These are phyloP conservation scores for Argentina silus DNA, from an alignment of 2,797 vertebrate species.

Conservation along the genomic window DNA sequence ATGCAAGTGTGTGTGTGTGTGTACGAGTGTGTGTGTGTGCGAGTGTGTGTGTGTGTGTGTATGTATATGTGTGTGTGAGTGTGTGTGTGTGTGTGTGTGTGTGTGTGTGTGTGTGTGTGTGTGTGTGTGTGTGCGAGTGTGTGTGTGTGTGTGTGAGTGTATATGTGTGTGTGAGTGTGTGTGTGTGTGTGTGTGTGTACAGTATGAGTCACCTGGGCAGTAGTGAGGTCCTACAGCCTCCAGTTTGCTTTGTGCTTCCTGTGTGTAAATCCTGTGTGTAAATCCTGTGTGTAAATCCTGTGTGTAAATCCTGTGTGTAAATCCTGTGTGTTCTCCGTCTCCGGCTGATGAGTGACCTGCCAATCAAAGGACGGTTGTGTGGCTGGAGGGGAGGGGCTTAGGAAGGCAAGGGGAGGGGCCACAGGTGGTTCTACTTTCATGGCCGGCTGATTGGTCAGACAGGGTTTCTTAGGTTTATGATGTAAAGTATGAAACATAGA, in stretches of 20 bases:
- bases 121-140: too few species aligned
- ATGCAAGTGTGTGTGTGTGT: too few species aligned
- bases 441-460: too few species aligned
- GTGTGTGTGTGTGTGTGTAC: background rate
- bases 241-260: constrained; percentile 41
- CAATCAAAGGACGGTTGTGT: constrained; percentile 48
- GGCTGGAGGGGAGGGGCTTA: constrained; percentile 8
- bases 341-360: constrained; percentile 71
- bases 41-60: too few species aligned
- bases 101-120: too few species aligned
- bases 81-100: too few species aligned
- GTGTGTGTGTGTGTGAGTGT: too few species aligned
- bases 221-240: constrained; percentile 42
- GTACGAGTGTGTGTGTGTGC: too few species aligned
- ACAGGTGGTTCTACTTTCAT: background rate
- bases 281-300: constrained; percentile 55
- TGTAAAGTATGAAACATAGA: too few species aligned
- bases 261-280: constrained; percentile 54
- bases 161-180: background rate
- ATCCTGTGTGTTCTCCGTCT: constrained; percentile 61
- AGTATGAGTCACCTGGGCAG: constrained; percentile 7
- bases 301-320: constrained; percentile 67
- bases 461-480: too few species aligned
- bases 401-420: background rate
- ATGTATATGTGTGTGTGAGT: too few species aligned